Conservation (phyloP, 2,888 invertebrate species). For the Fragum whitleyi region DNA sequence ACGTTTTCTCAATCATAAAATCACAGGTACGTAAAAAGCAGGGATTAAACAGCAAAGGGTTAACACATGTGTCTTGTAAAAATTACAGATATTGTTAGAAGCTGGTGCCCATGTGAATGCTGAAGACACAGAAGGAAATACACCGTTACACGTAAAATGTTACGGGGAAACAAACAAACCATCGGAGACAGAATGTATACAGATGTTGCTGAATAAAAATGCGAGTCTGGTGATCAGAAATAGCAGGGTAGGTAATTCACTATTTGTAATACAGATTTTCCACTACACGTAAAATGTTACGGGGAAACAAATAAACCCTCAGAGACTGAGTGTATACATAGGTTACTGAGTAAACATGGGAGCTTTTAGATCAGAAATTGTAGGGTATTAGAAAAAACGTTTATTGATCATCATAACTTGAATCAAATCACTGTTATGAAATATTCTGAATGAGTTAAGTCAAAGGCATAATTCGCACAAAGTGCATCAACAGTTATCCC, state of each 20-base stretch:
- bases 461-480: too few relatives aligned
- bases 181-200: conserved; percentile 78
- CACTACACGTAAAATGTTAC: conserved; percentile 85
- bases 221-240: conserved; percentile 80
- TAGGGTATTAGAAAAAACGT: too few relatives aligned
- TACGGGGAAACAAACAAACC: conserved; percentile 81
- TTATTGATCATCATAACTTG: too few relatives aligned
- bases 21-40: too few relatives aligned
- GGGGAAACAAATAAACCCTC: conserved; percentile 80
- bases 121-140: conserved; percentile 83
- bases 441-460: too few relatives aligned
- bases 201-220: conserved; percentile 78
- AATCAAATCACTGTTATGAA: too few relatives aligned
- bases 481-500: too few relatives aligned
- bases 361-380: too few relatives aligned
- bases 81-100: conserved; percentile 78
- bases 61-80: too few relatives aligned
- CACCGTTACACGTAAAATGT: conserved; percentile 84
- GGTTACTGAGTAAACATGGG: conserved; percentile 78
- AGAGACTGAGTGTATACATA: conserved; percentile 77
- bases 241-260: conserved; percentile 75
- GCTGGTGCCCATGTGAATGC: conserved; percentile 80
- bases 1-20: too few relatives aligned
- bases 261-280: too few relatives aligned
- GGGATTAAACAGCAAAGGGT: too few relatives aligned